Conservation (phyloP, 2,113 vertebrate genomes). For the Dasyprocta punctata region DNA sequence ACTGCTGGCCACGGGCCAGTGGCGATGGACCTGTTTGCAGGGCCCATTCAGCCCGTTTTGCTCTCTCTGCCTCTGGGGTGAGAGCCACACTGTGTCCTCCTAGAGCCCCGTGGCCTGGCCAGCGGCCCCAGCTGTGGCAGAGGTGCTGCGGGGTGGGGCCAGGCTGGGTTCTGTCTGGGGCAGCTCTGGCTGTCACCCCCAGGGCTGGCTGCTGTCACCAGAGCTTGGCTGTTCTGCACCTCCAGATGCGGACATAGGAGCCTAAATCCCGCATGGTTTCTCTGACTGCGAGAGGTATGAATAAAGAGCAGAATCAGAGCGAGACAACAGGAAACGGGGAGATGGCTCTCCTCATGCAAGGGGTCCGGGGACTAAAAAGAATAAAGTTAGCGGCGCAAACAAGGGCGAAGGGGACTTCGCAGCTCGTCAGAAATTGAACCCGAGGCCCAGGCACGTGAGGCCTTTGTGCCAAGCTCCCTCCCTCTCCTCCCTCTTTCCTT, state of each 20-base stretch:
- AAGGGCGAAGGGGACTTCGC: no score
- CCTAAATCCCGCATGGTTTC: no score
- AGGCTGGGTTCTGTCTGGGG: not conserved
- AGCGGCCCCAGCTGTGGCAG: no score
- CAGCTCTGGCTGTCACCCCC: not conserved
- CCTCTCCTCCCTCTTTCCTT: no score
- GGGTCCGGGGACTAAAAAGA: no score
- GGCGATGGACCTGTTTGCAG: not conserved
- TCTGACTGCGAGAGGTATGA: no score
- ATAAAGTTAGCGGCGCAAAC: no score
- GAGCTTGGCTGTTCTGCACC: not conserved
- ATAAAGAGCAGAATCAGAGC: no score
- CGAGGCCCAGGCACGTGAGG: not conserved
- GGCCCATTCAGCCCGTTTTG: not conserved
- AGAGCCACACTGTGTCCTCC: not conserved
- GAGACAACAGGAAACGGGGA: no score
- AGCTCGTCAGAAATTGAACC: no score
- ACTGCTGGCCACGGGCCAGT: fast-evolving
- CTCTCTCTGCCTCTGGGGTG: not conserved
- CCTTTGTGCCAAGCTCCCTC: no score
- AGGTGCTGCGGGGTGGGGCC: not conserved
- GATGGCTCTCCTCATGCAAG: no score
- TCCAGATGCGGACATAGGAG: not conserved
- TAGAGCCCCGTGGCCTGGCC: not conserved
- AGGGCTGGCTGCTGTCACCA: not conserved